A percentile compares a stretch with the other conserved stretches of the same genome.
Conservation (phyloP, 2,797 vertebrate genomes). For the Acrossocheilus fasciatus region DNA sequence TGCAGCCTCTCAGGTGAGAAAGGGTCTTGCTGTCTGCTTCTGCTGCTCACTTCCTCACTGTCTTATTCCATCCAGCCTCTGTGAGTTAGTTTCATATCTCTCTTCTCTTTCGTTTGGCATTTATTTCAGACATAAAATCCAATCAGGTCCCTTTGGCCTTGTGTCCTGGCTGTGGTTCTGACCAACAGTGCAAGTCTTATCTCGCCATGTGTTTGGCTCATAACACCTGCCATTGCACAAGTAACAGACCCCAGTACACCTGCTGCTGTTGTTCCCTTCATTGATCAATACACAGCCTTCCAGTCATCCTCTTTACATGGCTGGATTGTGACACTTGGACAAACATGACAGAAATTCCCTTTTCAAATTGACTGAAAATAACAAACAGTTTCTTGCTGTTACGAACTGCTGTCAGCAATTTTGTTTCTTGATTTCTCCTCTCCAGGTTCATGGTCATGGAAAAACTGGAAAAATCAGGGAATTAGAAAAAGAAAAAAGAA, state of each 20-base stretch:
- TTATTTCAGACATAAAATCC: constrained; percentile 59
- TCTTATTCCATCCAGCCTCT: constrained; percentile 4
- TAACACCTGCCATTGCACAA: constrained; percentile 41
- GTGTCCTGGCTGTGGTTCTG: constrained; percentile 54
- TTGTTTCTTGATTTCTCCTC: not conserved
- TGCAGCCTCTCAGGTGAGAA: constrained; percentile 7
- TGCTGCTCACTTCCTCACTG: not conserved
- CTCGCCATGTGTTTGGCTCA: constrained; percentile 48
- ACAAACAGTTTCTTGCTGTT: not conserved
- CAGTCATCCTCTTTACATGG: constrained; percentile 44
- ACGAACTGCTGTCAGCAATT: not conserved
- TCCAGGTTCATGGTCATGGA: not conserved
- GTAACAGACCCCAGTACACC: constrained; percentile 36
- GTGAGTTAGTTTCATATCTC: constrained; percentile 38
- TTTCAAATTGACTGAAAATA: constrained; percentile 21
- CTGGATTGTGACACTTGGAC: constrained; percentile 38
- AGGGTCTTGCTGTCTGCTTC: not conserved
- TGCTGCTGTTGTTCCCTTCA: constrained; percentile 43
- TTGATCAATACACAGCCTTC: constrained; percentile 48
- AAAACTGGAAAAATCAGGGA: not conserved
- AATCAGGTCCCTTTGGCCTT: constrained; percentile 57
- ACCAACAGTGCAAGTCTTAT: constrained; percentile 49
- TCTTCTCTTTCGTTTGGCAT: constrained; percentile 45
- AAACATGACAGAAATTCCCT: constrained; percentile 32
- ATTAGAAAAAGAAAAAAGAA: not conserved